phyloP scores from a whole-genome alignment of 2,113 vertebrate species.

The Apteryx mantelli region DNA sequence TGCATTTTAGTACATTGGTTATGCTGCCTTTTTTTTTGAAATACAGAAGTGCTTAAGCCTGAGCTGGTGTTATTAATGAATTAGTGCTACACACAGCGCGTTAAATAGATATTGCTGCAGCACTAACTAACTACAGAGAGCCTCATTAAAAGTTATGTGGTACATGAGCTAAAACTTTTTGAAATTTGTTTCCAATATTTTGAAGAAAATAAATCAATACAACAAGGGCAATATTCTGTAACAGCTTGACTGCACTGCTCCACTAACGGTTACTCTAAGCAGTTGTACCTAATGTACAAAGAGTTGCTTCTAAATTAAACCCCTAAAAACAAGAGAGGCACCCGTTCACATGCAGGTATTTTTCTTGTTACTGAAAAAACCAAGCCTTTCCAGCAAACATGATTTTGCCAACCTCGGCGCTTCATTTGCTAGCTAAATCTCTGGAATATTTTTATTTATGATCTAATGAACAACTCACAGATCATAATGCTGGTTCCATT shows the following conservation, averaged over 20 bases:
- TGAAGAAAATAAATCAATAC: neutral
- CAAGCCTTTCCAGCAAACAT: neutral
- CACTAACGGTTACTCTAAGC: neutral
- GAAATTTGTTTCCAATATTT: neutral
- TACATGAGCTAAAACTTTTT: neutral
- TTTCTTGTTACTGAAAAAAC: neutral
- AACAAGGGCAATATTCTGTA: neutral
- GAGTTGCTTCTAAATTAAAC: neutral
- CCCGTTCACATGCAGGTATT: neutral
- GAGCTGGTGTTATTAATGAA: conserved; percentile 55
- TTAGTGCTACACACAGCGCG: conserved; percentile 31
- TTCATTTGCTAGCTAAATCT: neutral
- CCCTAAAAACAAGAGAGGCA: neutral
- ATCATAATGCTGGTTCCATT: conserved; percentile 99
- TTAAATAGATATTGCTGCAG: conserved; percentile 55
- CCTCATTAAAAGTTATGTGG: conserved; percentile 46
- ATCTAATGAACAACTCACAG: conserved; percentile 82
- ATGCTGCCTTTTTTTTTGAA: neutral
- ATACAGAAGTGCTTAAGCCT: conserved; percentile 15
- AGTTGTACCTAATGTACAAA: neutral
- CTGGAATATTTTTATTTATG: neutral
- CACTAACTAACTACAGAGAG: conserved; percentile 35
- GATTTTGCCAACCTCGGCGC: neutral
- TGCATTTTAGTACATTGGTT: neutral
- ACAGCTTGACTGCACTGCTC: neutral